These are phyloP conservation scores for Mandrillus leucophaeus DNA, from an alignment of 2,113 vertebrate species.

Conservation along the genomic window DNA sequence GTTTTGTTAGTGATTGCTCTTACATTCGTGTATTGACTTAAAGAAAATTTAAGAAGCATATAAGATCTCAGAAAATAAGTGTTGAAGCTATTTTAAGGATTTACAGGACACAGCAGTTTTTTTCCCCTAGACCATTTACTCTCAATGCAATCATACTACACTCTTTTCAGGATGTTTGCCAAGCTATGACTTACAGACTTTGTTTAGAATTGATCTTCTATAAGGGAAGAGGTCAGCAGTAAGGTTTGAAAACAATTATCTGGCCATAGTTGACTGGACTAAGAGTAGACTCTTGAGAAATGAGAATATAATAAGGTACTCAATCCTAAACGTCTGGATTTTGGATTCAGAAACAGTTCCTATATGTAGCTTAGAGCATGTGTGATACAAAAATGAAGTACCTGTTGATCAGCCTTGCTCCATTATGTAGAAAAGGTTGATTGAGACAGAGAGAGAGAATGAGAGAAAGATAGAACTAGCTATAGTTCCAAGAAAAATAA, in stretches of 20 bases:
- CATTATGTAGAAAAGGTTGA: too few species aligned
- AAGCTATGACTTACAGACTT: not conserved
- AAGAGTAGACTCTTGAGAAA: not conserved
- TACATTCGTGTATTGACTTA: not conserved
- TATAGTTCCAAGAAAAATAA: not conserved
- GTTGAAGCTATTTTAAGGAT: not conserved
- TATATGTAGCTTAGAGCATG: not conserved
- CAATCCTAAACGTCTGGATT: not conserved
- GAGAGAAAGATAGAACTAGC: not conserved
- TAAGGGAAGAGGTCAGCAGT: not conserved
- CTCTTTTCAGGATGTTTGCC: not conserved
- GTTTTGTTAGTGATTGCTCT: not conserved
- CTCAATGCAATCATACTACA: not conserved
- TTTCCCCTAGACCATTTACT: slow-evolving; percentile 16
- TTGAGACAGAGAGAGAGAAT: not conserved
- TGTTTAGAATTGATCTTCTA: not conserved
- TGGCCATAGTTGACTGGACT: not conserved
- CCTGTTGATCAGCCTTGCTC: not conserved
- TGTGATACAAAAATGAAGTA: not conserved
- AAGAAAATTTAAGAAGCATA: not conserved
- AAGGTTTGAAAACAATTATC: not conserved
- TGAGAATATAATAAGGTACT: not conserved
- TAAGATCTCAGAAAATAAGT: not conserved
- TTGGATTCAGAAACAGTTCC: not conserved
- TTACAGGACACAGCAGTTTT: not conserved